Percentiles rank a stretch among this genome's conserved stretches.
These are phyloP conservation scores for Druceiella hillmani DNA, from an alignment of 2,888 invertebrate genomes.

Conservation along the genomic window DNA sequence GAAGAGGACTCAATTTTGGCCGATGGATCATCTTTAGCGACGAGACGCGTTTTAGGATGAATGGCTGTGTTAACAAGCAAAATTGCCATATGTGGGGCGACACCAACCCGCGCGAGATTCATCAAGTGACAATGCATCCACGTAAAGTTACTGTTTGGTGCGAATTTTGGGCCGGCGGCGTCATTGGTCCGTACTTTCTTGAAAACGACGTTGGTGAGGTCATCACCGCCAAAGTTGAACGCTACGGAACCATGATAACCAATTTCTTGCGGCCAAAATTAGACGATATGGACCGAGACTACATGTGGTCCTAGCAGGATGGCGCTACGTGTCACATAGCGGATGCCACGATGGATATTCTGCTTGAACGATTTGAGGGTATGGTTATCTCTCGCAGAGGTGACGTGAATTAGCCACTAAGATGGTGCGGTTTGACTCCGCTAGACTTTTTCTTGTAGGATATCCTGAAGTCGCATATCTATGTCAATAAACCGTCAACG, in stretches of 20 bases:
- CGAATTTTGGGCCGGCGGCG: slow-evolving; percentile 4
- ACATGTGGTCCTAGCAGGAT: slow-evolving; percentile 5
- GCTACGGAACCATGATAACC: background rate
- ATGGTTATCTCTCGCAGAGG: slow-evolving; percentile 8
- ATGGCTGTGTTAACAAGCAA: slow-evolving; percentile 18
- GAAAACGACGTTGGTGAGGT: background rate
- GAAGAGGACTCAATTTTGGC: slow-evolving; percentile 18
- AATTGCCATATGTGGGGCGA: slow-evolving; percentile 20
- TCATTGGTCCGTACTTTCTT: background rate
- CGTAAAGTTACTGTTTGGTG: slow-evolving; percentile 17
- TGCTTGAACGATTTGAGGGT: slow-evolving; percentile 8
- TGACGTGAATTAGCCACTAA: slow-evolving; percentile 3
- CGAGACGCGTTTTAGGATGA: no score
- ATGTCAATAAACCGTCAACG: no score
- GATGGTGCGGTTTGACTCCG: no score
- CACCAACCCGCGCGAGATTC: slow-evolving; percentile 19
- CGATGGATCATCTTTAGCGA: slow-evolving; percentile 19
- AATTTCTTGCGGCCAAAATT: no score
- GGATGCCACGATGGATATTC: slow-evolving; percentile 6
- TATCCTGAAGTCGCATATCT: no score
- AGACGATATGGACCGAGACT: background rate
- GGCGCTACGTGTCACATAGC: slow-evolving; percentile 9
- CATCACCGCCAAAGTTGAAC: background rate
- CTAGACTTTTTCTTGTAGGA: no score
- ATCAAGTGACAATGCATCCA: slow-evolving; percentile 17